Evolutionary conservation across 2,113 vertebrate species (phyloP).

Genomic region (Riparia riparia): DNA sequence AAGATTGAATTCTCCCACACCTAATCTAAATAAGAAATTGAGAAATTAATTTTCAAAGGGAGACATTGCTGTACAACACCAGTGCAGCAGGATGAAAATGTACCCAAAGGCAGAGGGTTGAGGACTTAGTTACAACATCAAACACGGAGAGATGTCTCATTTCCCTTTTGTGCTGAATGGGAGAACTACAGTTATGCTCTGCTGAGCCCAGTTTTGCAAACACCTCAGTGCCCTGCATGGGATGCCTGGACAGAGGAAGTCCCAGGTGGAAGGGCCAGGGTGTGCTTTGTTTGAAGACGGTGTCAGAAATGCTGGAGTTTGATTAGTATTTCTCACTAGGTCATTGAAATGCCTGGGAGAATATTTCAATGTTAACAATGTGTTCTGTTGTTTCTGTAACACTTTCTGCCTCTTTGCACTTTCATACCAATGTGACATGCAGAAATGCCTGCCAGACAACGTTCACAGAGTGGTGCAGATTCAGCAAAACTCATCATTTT

Average conservation of each 20-base stretch:
- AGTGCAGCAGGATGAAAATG: neutral
- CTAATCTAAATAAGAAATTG: neutral
- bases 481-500: neutral
- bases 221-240: fast-evolving
- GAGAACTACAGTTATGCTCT: neutral
- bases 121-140: slow-evolving; percentile 22
- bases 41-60: slow-evolving; percentile 24
- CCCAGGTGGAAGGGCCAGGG: neutral
- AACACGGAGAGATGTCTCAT: neutral
- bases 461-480: neutral
- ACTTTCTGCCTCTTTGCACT: neutral
- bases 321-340: neutral
- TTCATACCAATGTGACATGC: neutral
- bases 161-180: neutral
- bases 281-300: neutral
- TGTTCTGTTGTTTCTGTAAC: neutral
- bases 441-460: neutral
- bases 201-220: neutral
- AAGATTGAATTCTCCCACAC: neutral
- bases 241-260: neutral
- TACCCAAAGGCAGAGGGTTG: neutral
- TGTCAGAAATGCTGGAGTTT: neutral
- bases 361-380: neutral
- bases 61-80: neutral
- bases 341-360: neutral